Evolutionary conservation across 2,797 vertebrate genomes (phyloP).

Genomic region (Lates japonicus): DNA sequence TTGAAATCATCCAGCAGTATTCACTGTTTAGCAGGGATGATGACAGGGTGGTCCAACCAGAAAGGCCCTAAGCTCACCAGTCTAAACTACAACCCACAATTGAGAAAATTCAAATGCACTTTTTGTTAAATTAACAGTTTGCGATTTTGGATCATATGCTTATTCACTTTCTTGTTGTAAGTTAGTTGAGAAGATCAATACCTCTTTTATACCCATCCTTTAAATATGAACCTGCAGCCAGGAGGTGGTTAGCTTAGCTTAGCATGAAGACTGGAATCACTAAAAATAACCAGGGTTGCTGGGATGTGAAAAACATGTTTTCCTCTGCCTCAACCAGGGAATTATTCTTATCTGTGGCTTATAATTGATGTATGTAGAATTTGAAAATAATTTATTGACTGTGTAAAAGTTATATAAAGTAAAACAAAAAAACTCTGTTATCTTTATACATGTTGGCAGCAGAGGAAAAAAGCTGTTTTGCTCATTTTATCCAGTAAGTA

Average conservation of each 20-base stretch:
- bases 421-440: neutral
- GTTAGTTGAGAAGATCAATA: neutral
- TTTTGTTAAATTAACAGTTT: too few relatives aligned
- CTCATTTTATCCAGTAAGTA: neutral
- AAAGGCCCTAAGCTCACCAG: neutral
- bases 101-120: neutral
- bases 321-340: too few relatives aligned
- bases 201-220: neutral
- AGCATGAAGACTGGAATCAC: neutral
- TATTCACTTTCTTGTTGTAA: neutral
- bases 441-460: neutral
- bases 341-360: neutral
- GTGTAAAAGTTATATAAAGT: neutral
- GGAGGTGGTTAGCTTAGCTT: neutral
- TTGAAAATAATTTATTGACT: neutral
- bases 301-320: too few relatives aligned
- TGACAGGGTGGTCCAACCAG: neutral
- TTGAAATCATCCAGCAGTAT: slow-evolving; percentile 24
- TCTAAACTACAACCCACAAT: neutral
- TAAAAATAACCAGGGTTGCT: too few relatives aligned
- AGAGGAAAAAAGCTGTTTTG: neutral
- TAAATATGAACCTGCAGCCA: neutral
- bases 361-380: neutral
- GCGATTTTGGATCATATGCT: neutral
- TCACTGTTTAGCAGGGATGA: slow-evolving; percentile 1